Percentiles rank a stretch among this genome's conserved stretches.
These are phyloP conservation scores for Glyptemys insculpta DNA, from an alignment of 2,797 vertebrate genomes.

Conservation along the genomic window DNA sequence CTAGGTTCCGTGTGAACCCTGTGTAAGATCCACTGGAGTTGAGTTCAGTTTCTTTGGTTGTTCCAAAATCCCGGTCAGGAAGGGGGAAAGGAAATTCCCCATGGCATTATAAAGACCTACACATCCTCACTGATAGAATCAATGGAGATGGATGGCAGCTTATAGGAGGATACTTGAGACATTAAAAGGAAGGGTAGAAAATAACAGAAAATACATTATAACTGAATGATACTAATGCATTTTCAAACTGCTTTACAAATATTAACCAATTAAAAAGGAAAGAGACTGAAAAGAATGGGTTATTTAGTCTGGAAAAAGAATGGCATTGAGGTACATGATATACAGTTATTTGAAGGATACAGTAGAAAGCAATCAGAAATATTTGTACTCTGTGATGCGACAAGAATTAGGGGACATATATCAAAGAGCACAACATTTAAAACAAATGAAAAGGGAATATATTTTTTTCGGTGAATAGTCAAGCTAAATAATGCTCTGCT, in stretches of 20 bases:
- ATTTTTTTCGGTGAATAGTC: conserved; percentile 44
- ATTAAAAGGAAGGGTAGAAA: conserved; percentile 66
- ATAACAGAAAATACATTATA: conserved; percentile 47
- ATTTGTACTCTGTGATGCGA: conserved; percentile 56
- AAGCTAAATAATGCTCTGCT: conserved; percentile 66
- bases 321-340: neutral
- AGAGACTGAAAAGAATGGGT: conserved; percentile 36
- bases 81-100: conserved; percentile 55
- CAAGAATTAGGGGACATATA: conserved; percentile 51
- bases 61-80: conserved; percentile 68
- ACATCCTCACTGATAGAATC: conserved; percentile 60
- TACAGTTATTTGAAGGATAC: conserved; percentile 57
- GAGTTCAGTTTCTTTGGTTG: conserved; percentile 32
- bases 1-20: conserved; percentile 35
- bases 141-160: conserved; percentile 73
- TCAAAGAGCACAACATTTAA: conserved; percentile 67
- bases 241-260: conserved; percentile 70
- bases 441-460: conserved; percentile 66
- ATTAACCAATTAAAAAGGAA: conserved; percentile 63
- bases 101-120: conserved; percentile 62
- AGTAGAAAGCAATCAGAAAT: conserved; percentile 59
- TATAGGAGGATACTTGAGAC: conserved; percentile 61
- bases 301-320: conserved; percentile 45
- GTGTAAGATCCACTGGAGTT: conserved; percentile 22
- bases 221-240: conserved; percentile 64